Conservation (phyloP, 2,888 invertebrate genomes). For the Eupithecia dodoneata region DNA sequence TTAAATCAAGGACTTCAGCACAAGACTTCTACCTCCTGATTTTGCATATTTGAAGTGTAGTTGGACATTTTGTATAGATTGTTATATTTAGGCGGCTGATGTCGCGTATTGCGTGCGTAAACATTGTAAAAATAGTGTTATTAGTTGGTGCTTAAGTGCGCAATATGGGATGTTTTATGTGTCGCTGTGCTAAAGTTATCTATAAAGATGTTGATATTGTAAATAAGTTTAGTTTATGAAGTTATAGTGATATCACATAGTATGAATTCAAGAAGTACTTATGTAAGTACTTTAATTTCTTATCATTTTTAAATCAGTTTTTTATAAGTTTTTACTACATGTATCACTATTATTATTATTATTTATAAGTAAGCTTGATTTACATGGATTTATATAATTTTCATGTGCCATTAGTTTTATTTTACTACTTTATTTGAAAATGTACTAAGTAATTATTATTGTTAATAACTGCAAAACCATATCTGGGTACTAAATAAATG, state of each 20-base stretch:
- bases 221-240: conserved; percentile 26
- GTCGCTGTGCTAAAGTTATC: conserved; percentile 22
- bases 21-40: conserved; percentile 15
- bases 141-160: conserved; percentile 2
- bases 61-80: conserved; percentile 2
- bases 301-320: conserved; percentile 21
- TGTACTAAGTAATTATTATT: conserved; percentile 8
- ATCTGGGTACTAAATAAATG: conserved; percentile 21
- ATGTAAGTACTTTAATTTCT: conserved; percentile 15
- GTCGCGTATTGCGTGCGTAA: conserved; percentile 3
- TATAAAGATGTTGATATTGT: conserved; percentile 33
- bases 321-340: conserved; percentile 15
- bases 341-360: conserved; percentile 15
- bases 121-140: conserved; percentile 3
- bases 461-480: conserved; percentile 10
- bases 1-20: conserved; percentile 9
- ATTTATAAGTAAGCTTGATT: conserved; percentile 26
- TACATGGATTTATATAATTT: conserved; percentile 21
- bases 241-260: conserved; percentile 12
- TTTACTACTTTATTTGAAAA: conserved; percentile 1
- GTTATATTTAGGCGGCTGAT: conserved; percentile 8
- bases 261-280: neutral
- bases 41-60: conserved; percentile 1
- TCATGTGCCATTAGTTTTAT: conserved; percentile 27
- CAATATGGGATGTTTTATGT: conserved; percentile 13